phyloP scores from a whole-genome alignment of 2,797 vertebrate genomes.

The Megaceryle alcyon region DNA sequence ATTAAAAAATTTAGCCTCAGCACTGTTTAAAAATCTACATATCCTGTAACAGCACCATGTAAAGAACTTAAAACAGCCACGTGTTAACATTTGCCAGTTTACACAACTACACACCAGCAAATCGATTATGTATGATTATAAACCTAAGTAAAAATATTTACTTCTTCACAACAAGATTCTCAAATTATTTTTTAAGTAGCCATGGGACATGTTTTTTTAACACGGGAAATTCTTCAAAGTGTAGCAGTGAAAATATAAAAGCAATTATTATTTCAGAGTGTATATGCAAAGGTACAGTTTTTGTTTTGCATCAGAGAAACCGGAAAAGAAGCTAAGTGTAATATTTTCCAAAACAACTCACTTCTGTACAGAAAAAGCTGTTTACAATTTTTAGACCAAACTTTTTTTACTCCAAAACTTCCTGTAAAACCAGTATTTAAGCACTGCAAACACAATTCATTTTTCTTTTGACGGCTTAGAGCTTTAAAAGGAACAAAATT shows the following conservation, averaged over 20 bases:
- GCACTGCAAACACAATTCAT: neutral
- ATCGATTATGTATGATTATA: neutral
- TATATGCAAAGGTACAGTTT: neutral
- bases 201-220: neutral
- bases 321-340: neutral
- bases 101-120: neutral
- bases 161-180: neutral
- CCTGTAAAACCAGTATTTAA: neutral
- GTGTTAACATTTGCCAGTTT: neutral
- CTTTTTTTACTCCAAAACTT: neutral
- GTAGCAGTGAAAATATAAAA: neutral
- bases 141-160: neutral
- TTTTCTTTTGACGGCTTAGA: neutral
- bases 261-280: neutral
- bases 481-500: neutral
- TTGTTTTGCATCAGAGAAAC: neutral
- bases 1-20: slow-evolving; percentile 22
- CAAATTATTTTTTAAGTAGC: neutral
- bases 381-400: neutral
- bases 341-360: neutral
- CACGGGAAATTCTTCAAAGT: neutral
- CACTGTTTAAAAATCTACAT: neutral
- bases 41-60: neutral
- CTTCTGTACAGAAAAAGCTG: neutral
- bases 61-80: neutral